phyloP scores from a whole-genome alignment of 2,888 invertebrate species.

The Acrobasis repandana region DNA sequence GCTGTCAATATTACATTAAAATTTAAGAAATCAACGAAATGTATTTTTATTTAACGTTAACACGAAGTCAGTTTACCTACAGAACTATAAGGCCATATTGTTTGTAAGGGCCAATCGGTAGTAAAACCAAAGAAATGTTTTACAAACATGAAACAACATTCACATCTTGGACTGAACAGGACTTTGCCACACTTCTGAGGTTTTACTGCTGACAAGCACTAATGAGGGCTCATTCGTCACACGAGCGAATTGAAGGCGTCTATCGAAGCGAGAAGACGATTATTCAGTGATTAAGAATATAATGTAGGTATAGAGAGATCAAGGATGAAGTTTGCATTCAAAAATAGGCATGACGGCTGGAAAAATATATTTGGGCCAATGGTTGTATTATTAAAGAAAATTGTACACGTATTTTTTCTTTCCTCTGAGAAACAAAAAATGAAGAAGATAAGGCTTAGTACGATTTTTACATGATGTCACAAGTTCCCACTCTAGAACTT shows the following conservation, averaged over 20 bases:
- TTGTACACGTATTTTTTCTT: too few relatives aligned
- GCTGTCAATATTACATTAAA: constrained; percentile 77
- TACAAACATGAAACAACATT: neutral
- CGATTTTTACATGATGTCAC: too few relatives aligned
- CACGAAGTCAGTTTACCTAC: constrained; percentile 72
- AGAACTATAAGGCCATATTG: constrained; percentile 79
- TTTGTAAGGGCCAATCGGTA: constrained; percentile 36
- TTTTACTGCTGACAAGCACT: constrained; percentile 1
- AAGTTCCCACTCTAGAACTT: too few relatives aligned
- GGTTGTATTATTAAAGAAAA: too few relatives aligned
- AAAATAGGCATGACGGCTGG: too few relatives aligned
- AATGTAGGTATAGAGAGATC: neutral
- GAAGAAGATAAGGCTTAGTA: too few relatives aligned
- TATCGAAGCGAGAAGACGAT: constrained; percentile 23
- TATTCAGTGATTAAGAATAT: neutral
- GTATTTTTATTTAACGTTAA: constrained; percentile 62
- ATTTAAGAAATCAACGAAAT: constrained; percentile 70
- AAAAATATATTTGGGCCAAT: too few relatives aligned
- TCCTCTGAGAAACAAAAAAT: too few relatives aligned
- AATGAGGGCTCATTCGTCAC: neutral
- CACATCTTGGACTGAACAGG: neutral
- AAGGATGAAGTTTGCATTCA: neutral
- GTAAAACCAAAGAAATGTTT: neutral
- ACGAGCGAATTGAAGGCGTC: neutral
- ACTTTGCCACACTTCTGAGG: neutral